phyloP scores from a whole-genome alignment of 2,888 invertebrate species.

The Sinhomidia bicolor region DNA sequence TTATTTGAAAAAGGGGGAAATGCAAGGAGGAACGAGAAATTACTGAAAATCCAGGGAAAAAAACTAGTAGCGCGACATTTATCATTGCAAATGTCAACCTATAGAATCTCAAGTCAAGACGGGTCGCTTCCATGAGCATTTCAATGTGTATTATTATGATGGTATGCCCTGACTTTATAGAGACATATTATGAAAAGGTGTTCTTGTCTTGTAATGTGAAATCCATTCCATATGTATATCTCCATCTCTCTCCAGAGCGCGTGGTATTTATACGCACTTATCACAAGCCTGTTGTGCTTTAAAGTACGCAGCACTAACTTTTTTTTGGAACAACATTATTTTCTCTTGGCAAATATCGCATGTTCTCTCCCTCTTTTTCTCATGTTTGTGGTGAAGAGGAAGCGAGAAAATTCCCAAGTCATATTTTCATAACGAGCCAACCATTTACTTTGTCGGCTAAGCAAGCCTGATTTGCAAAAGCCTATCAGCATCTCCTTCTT shows the following conservation, averaged over 20 bases:
- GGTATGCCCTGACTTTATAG: too few species aligned
- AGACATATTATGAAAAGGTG: not conserved
- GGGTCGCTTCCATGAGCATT: slow-evolving; percentile 54
- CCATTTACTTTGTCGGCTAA: slow-evolving; percentile 54
- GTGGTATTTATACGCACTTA: slow-evolving; percentile 30
- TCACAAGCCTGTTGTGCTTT: slow-evolving; percentile 44
- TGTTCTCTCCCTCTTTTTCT: slow-evolving; percentile 8
- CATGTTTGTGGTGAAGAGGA: slow-evolving; percentile 8
- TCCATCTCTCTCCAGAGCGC: slow-evolving; percentile 3
- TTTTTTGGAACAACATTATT: slow-evolving; percentile 34
- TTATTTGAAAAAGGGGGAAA: slow-evolving; percentile 64
- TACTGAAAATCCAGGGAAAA: slow-evolving; percentile 71
- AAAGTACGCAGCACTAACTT: slow-evolving; percentile 25
- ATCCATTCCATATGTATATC: slow-evolving; percentile 8
- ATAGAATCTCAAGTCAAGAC: slow-evolving; percentile 63
- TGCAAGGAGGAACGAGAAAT: slow-evolving; percentile 69
- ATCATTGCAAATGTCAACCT: slow-evolving; percentile 76
- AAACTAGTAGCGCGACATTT: slow-evolving; percentile 74
- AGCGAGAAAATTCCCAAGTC: slow-evolving; percentile 50
- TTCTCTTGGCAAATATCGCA: slow-evolving; percentile 59
- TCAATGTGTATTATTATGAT: slow-evolving; percentile 13
- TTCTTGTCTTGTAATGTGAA: slow-evolving; percentile 15
- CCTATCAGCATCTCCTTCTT: slow-evolving; percentile 45
- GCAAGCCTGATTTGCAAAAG: slow-evolving; percentile 64
- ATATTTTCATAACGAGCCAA: slow-evolving; percentile 69